Conservation (phyloP, 2,797 vertebrate species). For the Anolis apletophallus region DNA sequence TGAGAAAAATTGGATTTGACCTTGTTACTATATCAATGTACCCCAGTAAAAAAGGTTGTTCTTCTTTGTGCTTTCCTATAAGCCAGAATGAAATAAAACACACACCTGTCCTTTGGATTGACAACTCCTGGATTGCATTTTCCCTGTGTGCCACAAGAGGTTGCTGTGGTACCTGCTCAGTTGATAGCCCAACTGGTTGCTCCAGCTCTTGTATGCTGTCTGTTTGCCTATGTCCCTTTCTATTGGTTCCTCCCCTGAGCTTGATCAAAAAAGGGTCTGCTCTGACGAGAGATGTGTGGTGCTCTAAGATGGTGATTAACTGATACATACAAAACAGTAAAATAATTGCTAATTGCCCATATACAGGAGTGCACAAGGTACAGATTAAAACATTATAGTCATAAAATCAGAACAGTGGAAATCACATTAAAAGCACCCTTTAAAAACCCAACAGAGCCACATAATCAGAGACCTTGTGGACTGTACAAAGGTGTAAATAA, state of each 20-base stretch:
- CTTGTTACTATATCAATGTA: background rate
- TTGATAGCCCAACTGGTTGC: conserved; percentile 6
- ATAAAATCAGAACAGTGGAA: background rate
- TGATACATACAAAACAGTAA: background rate
- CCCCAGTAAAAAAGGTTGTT: background rate
- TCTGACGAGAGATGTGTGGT: background rate
- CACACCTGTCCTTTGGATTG: background rate
- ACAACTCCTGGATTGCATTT: conserved; percentile 28
- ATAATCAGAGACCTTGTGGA: background rate
- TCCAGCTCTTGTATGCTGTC: background rate
- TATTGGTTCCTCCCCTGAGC: background rate
- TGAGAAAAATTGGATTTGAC: background rate
- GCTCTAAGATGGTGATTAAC: background rate
- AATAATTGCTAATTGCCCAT: background rate
- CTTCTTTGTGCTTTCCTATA: conserved; percentile 10
- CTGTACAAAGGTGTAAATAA: background rate
- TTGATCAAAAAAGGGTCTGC: background rate
- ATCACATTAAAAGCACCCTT: background rate
- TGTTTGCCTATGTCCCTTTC: background rate
- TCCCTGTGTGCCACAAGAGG: conserved; percentile 39
- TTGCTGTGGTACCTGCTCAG: conserved; percentile 31
- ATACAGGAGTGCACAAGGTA: background rate
- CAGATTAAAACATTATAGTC: background rate
- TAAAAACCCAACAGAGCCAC: background rate
- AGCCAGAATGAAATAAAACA: conserved; percentile 6